Evolutionary conservation across 2,113 vertebrate species (phyloP).

Genomic region (Istiophorus platypterus): DNA sequence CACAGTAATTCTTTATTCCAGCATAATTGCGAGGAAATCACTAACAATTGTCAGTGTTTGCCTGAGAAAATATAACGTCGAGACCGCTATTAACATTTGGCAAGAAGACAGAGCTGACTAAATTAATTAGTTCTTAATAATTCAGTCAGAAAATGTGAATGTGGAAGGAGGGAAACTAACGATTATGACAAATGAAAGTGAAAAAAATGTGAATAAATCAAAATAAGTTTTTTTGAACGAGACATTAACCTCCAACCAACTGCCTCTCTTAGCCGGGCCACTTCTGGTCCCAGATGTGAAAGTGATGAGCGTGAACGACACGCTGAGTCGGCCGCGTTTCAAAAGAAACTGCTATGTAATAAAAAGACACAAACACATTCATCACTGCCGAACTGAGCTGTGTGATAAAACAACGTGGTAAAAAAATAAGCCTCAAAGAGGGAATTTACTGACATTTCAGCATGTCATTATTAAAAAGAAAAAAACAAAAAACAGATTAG

Average conservation of each 20-base stretch:
- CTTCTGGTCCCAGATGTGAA: constrained; percentile 6
- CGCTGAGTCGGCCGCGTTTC: background rate
- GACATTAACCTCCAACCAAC: constrained; percentile 33
- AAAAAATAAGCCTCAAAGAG: background rate
- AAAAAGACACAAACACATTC: constrained; percentile 6
- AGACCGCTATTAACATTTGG: constrained; percentile 41
- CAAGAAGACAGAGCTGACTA: background rate
- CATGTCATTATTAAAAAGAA: no score
- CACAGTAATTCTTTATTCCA: constrained; percentile 34
- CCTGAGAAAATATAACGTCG: constrained; percentile 4
- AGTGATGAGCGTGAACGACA: constrained; percentile 26
- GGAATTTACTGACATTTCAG: background rate
- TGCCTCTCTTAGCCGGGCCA: background rate
- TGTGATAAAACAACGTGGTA: constrained; percentile 11
- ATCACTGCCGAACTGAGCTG: constrained; percentile 13
- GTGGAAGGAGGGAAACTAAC: constrained; percentile 1
- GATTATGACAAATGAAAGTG: constrained; percentile 21
- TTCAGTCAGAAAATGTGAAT: constrained; percentile 20
- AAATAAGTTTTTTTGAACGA: constrained; percentile 18
- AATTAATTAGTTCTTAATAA: constrained; percentile 43
- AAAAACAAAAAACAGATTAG: no score
- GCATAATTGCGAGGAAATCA: constrained; percentile 32
- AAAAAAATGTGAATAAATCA: background rate
- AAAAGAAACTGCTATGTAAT: background rate
- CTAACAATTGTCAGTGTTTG: constrained; percentile 31